Conservation (phyloP, 2,797 vertebrate species). For the Phoeniculus purpureus region DNA sequence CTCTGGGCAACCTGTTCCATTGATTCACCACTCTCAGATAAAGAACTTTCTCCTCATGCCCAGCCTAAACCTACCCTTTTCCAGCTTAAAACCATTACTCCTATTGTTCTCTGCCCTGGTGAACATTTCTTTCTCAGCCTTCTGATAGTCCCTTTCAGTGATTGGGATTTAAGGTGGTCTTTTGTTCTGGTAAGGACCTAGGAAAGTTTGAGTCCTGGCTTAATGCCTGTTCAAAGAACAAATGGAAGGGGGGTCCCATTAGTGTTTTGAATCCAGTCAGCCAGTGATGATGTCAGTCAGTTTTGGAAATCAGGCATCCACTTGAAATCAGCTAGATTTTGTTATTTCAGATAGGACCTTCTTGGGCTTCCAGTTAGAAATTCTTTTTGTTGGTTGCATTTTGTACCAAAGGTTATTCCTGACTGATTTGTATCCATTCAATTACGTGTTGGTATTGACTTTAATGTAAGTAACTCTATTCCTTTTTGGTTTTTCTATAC, state of each 20-base stretch:
- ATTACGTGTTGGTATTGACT: background rate
- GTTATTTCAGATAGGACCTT: background rate
- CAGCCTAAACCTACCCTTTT: too few species aligned
- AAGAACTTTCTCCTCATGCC: too few species aligned
- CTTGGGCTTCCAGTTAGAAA: background rate
- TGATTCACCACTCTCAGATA: too few species aligned
- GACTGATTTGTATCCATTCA: background rate
- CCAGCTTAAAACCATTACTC: too few species aligned
- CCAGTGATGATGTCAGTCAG: background rate
- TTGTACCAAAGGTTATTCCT: background rate
- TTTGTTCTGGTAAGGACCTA: background rate
- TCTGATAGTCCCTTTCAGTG: too few species aligned
- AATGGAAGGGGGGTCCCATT: background rate
- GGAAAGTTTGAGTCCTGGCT: background rate
- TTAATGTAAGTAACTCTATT: slow-evolving; percentile 30
- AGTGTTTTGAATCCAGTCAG: background rate
- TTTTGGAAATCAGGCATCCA: background rate
- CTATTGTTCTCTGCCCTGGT: too few species aligned
- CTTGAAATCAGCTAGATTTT: background rate
- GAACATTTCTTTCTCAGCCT: too few species aligned
- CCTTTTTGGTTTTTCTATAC: background rate
- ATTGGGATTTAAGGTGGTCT: background rate
- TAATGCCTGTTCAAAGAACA: background rate
- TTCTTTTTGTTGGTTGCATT: slow-evolving; percentile 2
- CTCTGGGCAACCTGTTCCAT: too few species aligned